Evolutionary conservation across 2,797 vertebrate species (phyloP), one percentile per base, ranked within the genome.

Genomic region (Spondyliosoma cantharus): DNA sequence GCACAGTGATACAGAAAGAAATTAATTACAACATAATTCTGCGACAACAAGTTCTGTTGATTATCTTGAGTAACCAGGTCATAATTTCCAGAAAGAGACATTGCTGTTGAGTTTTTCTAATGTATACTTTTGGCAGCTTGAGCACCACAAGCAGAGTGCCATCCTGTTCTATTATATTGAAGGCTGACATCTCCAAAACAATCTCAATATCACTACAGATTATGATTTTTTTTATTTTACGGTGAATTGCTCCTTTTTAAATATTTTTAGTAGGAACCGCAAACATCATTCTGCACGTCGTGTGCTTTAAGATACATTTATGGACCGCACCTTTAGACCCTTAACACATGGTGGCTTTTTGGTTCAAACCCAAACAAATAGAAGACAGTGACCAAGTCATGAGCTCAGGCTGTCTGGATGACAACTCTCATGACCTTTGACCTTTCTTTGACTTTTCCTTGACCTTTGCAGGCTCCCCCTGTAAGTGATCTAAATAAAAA

Each of bases 391-490:
- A 96, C 92, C 90, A 91, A 93, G 93, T 92, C 92, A 90, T 90
- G 91, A 84, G 82, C 91, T 92, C 87, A 81, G 82, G 87, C 92
- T 91, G 93, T 67, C 90, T 93, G 89, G 86, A 85, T 88, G 92
- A 95, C 92, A 90, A 90, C 90, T 85, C 86, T 86, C 91, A 85
- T 89, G 92, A 95, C 87, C 82, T 92, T 89, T 89, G 83, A 90
- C 86, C 86, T 80, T 87, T 78, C 48, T 3, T 65, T 82, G 82
- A 89, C 84, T 53, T 83, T 83, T 86, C 56, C 79, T 80, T 91
- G 91, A 95, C 92, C 85, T 93, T 84, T 83, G 93, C 89, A 94
- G 94, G 92, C 87, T n/a, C 95, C 92, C 93, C 93, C 94, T 94
- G 87, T 80, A 73, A 85, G 82, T 94, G 91, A 94, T 93, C 93